Evolutionary conservation across 2,113 vertebrate species (phyloP).

Genomic region (Gopherus evgoodei): DNA sequence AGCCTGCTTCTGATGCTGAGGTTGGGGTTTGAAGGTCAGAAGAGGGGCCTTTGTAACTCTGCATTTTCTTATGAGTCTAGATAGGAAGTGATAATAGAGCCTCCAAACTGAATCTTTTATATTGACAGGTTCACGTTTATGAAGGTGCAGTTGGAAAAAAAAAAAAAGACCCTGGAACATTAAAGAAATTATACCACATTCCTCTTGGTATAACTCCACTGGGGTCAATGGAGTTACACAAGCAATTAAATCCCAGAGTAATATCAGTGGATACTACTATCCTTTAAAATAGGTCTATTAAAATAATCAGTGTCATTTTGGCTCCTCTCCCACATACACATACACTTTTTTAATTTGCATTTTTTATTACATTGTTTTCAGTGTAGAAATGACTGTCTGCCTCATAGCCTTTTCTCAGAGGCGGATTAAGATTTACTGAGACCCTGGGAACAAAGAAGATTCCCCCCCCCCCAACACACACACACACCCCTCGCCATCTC

Average conservation of each 20-base stretch:
- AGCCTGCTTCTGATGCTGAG: background rate
- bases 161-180: background rate
- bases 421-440: no score
- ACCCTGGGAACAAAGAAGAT: no score
- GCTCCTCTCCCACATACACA: background rate
- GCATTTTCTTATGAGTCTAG: background rate
- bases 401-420: background rate
- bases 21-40: background rate
- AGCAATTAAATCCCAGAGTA: background rate
- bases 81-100: background rate
- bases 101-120: background rate
- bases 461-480: no score
- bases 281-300: background rate
- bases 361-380: background rate
- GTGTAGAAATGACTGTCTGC: background rate
- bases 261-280: accelerated
- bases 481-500: no score
- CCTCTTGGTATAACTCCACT: background rate
- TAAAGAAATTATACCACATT: accelerated
- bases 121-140: background rate
- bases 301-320: background rate
- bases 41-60: background rate
- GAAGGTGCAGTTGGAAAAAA: background rate
- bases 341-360: background rate
- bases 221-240: background rate